Evolutionary conservation across 2,888 invertebrate genomes (phyloP), one percentile per base, ranked within the genome.

Genomic region (Drosophila melanosoma): DNA sequence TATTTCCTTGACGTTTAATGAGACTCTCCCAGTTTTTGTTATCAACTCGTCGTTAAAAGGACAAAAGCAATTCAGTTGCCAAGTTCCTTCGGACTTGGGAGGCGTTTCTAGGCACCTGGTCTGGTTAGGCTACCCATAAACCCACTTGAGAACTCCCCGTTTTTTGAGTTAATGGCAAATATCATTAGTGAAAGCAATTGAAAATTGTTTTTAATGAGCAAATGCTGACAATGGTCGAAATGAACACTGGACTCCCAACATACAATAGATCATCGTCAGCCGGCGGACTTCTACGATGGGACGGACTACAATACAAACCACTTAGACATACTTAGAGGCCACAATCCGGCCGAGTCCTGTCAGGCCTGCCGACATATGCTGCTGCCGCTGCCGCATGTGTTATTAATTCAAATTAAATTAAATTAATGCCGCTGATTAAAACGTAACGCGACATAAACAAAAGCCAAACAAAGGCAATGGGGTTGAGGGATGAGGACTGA

Each of bases 371-470:
- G 32, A 56, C 54, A 58, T 57, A 56, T 71, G 68, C 61, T 32
- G 45, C 8, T 8, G 36, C 36, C 3, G 36, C n/a, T 29, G 33
- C 29, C 57, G 56, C 54, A 56, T 38, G 78, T 62, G 76, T 70
- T 83, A 89, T 86, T 88, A 89, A 83, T 88, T 86, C 82, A 87
- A 89, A 87, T 87, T 88, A 87, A 87, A 89, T 89, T 87, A 87
- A 88, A 86, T 87, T 83, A 89, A 88, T 81, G 82, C 90, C 72
- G 69, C 82, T 88, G 83, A 89, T 86, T 86, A 83, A 89, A 89
- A 76, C 76, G 65, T 57, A 69, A 68, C 66, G 74, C 74, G 38
- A 38, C 23, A 29, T 63, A 82, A 74, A 86, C 89, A 89, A 85
- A 83, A 76, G 82, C 45, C 62, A 57, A 65, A 49, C 79, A 86